These are phyloP conservation scores for Petaurus breviceps DNA, from an alignment of 2,113 vertebrate species.

Conservation along the genomic window DNA sequence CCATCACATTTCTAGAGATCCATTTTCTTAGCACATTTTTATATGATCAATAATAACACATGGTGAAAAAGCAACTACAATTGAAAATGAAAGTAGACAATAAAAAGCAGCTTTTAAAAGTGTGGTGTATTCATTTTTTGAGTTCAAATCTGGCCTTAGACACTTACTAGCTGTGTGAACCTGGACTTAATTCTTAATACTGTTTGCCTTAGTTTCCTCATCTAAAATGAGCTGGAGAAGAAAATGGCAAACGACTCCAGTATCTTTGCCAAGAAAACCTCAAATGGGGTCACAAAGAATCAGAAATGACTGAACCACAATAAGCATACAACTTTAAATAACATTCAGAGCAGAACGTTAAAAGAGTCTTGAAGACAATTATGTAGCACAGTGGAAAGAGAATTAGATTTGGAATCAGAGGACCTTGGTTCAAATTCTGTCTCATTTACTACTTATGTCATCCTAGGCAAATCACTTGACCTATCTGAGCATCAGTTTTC, in stretches of 20 bases:
- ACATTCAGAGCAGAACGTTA: constrained; percentile 41
- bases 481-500: constrained; percentile 24
- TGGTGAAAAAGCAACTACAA: constrained; percentile 43
- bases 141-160: not conserved
- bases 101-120: constrained; percentile 35
- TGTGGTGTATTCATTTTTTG: not conserved
- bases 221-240: not conserved
- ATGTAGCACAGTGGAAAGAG: not conserved
- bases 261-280: not conserved
- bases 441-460: not conserved
- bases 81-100: constrained; percentile 58
- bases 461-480: not conserved
- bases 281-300: not conserved
- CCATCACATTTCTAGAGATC: not conserved
- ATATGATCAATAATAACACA: constrained; percentile 46
- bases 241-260: not conserved
- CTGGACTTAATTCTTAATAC: not conserved
- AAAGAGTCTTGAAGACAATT: constrained; percentile 12
- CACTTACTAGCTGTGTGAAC: too few relatives aligned
- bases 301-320: not conserved
- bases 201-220: not conserved
- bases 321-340: constrained; percentile 30
- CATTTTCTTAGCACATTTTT: constrained; percentile 29
- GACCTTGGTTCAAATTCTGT: not conserved
- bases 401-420: not conserved